Evolutionary conservation across 2,797 vertebrate species (phyloP).

Genomic region (Rhabdophis nuchalis): DNA sequence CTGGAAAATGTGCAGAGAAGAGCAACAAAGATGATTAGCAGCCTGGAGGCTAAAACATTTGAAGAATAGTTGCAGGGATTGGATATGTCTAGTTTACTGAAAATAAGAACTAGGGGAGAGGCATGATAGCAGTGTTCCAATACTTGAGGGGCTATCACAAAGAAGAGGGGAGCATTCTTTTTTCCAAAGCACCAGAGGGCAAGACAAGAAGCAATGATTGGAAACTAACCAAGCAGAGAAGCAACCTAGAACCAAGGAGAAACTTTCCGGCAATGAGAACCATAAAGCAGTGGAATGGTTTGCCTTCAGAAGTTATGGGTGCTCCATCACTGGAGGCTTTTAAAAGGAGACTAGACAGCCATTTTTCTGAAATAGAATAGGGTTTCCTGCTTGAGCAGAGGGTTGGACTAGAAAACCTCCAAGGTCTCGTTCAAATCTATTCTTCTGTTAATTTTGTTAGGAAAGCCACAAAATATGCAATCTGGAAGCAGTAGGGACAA

Average conservation of each 20-base stretch:
- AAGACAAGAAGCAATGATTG: neutral
- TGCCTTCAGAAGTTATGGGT: neutral
- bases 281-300: neutral
- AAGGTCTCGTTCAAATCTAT: neutral
- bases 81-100: neutral
- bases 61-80: neutral
- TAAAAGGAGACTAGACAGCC: neutral
- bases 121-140: neutral
- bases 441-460: neutral
- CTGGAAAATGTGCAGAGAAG: neutral
- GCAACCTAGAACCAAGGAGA: neutral
- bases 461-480: neutral
- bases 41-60: neutral
- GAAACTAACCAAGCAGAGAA: neutral
- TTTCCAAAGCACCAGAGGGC: neutral
- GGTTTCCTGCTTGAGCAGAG: neutral
- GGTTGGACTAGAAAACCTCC: neutral
- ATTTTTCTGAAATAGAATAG: neutral
- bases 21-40: neutral
- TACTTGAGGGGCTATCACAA: no score
- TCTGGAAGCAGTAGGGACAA: neutral
- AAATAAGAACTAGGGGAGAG: neutral
- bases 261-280: neutral
- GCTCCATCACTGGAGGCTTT: neutral
- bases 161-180: neutral